Evolutionary conservation across 2,797 vertebrate genomes (phyloP).

Genomic region (Craterocephalus amniculus): DNA sequence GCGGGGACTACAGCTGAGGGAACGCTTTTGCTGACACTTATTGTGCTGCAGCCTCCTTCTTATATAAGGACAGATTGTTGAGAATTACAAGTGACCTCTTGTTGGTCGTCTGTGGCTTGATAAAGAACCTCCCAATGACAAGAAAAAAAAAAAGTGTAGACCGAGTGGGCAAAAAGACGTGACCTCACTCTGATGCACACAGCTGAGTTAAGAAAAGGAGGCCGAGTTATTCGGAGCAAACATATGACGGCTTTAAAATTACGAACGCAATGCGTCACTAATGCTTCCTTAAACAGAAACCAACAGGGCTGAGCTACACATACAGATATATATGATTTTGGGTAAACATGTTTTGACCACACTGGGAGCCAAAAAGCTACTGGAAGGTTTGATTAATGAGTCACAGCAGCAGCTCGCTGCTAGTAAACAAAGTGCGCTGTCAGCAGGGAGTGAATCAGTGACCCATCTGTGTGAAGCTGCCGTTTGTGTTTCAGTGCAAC

Average conservation of each 20-base stretch:
- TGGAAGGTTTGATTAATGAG: conserved; percentile 51
- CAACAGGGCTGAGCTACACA: not conserved
- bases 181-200: conserved; percentile 39
- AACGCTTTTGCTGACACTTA: conserved; percentile 57
- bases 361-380: conserved; percentile 29
- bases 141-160: conserved; percentile 44
- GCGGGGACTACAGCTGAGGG: conserved; percentile 33
- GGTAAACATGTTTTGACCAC: conserved; percentile 18
- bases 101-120: conserved; percentile 51
- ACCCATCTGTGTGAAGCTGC: conserved; percentile 51
- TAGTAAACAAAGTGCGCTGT: conserved; percentile 55
- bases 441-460: conserved; percentile 58
- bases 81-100: conserved; percentile 70
- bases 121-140: conserved; percentile 37
- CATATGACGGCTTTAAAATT: not conserved
- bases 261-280: not conserved
- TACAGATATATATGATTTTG: not conserved
- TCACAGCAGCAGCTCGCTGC: conserved; percentile 45
- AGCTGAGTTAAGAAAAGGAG: conserved; percentile 16
- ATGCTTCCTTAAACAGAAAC: not conserved
- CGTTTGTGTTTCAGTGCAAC: conserved; percentile 21
- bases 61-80: conserved; percentile 67
- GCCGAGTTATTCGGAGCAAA: not conserved
- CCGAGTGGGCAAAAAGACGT: conserved; percentile 17
- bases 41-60: conserved; percentile 53